Base-by-base conservation (phyloP, 2,113 vertebrate species). In the Balaenoptera acutorostrata region DNA sequence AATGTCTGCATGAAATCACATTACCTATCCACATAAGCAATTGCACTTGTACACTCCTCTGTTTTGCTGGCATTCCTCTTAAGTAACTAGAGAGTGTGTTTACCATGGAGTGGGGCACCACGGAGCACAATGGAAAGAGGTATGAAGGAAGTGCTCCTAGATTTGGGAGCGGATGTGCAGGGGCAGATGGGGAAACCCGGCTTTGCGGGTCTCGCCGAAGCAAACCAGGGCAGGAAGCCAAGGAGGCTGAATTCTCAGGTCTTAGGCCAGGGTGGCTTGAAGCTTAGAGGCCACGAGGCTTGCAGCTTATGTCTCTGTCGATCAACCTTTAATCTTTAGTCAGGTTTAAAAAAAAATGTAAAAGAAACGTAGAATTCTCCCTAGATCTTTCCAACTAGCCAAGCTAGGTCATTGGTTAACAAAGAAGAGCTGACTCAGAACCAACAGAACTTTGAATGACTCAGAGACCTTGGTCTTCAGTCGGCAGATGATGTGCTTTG, bases 151-250 rank as follows among this genome's bases (percentile, higher is more conserved):
- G 46, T 0, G 2, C 1, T 4, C 8, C 3, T 33, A 5, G 0
- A 21, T 2, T 3, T 17, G 27, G 29, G 33, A 25, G 11, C 0
- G 6, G 1, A 8, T 1, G 49, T 1, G 3, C 0, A 46, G 18
- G 17, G 36, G 46, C 46, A 20, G 15, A 25, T 1, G 3, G 6
- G 44, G 64, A 49, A n/a, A 39, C 2, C 23, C 20, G 2, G 41
- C 8, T 74, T 11, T 6, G 12, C 2, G 18, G 11, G 27, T 55
- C 46, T 27, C 0, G 0, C 10, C 5, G 4, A 9, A 13, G 15
- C 7, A 3, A 36, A 23, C 59, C 36, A 8, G 10, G 27, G 3
- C 7, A 8, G 75, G n/a, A 61, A 7, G 23, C 29, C 52, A 36
- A 49, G 3, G 13, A 9, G 1, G n/a, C 3, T 33, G 44, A 52